Evolutionary conservation across 2,113 vertebrate species (phyloP).

Genomic region (Pseudopipra pipra): DNA sequence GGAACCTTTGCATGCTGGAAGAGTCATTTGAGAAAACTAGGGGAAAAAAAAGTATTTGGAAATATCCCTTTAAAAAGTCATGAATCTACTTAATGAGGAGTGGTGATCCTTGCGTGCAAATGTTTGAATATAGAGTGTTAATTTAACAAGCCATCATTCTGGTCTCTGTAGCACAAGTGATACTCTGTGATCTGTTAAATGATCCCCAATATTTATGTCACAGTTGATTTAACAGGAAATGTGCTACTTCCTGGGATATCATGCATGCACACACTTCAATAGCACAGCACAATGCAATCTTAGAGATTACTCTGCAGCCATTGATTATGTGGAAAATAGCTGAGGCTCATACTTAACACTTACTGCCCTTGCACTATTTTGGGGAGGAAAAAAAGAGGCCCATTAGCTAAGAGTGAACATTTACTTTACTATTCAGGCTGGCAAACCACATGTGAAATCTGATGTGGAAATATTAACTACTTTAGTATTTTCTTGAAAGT

Average conservation of each 20-base stretch:
- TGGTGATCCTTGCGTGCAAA: constrained; percentile 22
- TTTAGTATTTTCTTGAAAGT: not conserved
- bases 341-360: not conserved
- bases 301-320: constrained; percentile 47
- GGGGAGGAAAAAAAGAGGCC: not conserved
- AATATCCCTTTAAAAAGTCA: not conserved
- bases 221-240: constrained; percentile 72
- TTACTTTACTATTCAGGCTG: not conserved
- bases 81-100: not conserved
- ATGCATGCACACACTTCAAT: constrained; percentile 47
- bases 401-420: not conserved
- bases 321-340: constrained; percentile 13
- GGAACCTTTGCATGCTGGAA: not conserved
- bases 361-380: not conserved
- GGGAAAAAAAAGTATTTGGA: not conserved
- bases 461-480: not conserved
- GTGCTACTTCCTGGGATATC: constrained; percentile 63
- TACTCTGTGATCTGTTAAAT: constrained; percentile 69
- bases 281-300: constrained; percentile 43
- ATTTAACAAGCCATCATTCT: constrained; percentile 53
- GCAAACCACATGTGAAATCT: not conserved
- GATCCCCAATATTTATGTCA: constrained; percentile 70
- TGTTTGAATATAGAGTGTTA: constrained; percentile 2
- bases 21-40: not conserved
- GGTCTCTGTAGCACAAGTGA: constrained; percentile 34